Conservation (phyloP, 1,140 invertebrate genomes). For the Hestina assimilis region DNA sequence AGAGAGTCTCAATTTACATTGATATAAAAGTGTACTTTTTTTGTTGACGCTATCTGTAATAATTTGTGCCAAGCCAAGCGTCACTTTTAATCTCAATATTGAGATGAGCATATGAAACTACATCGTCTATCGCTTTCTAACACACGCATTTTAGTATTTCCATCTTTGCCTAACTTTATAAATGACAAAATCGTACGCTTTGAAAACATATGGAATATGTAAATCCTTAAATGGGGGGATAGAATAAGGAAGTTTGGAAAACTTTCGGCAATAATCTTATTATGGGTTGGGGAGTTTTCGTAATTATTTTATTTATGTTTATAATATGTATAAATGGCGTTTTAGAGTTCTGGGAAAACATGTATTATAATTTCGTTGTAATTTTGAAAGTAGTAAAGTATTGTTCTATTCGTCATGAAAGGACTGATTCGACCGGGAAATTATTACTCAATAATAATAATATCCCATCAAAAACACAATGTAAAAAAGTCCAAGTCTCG, state of each 20-base stretch:
- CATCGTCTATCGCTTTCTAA: conserved; percentile 35
- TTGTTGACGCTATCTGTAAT: conserved; percentile 54
- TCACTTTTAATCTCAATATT: conserved; percentile 77
- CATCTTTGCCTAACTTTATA: conserved; percentile 20
- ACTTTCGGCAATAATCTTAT: not conserved
- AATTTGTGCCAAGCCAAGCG: conserved; percentile 69
- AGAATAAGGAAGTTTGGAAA: not conserved
- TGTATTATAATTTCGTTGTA: too few species aligned
- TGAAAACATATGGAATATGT: conserved; percentile 17
- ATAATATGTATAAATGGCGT: too few species aligned
- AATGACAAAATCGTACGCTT: conserved; percentile 16
- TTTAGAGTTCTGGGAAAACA: too few species aligned
- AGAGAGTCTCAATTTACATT: too few species aligned
- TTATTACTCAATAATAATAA: too few species aligned
- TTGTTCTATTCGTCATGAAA: too few species aligned
- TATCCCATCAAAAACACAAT: too few species aligned
- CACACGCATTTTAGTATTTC: conserved; percentile 4
- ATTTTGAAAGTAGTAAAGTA: too few species aligned
- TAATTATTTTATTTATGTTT: not conserved
- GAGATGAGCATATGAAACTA: conserved; percentile 71
- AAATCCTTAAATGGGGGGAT: conserved; percentile 13
- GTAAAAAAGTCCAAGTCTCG: too few species aligned
- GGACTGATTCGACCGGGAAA: too few species aligned
- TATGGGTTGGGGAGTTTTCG: not conserved
- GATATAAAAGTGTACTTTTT: conserved; percentile 23